These are phyloP conservation scores for Hestina assimilis DNA, from an alignment of 1,140 invertebrate species.

Conservation along the genomic window DNA sequence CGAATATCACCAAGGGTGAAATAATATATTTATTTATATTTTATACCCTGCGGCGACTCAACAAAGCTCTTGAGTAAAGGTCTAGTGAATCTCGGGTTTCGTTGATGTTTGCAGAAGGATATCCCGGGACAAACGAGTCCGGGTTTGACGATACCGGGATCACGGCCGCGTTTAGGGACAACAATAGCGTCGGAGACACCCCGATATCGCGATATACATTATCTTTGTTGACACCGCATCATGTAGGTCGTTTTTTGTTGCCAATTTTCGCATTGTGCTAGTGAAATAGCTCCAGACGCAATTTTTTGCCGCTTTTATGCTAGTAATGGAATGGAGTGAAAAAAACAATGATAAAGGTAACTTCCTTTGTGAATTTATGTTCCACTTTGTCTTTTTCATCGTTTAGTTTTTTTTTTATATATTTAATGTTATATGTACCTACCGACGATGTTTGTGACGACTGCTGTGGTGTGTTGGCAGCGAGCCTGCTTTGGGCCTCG, in stretches of 20 bases:
- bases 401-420: conserved; percentile 9
- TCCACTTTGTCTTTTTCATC: conserved; percentile 5
- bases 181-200: conserved; percentile 65
- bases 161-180: conserved; percentile 56
- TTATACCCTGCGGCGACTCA: conserved; percentile 48
- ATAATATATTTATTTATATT: conserved; percentile 64
- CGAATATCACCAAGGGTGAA: conserved; percentile 29
- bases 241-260: conserved; percentile 71
- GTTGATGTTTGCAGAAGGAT: conserved; percentile 71
- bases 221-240: conserved; percentile 72
- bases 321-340: conserved; percentile 28
- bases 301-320: conserved; percentile 47
- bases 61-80: conserved; percentile 67
- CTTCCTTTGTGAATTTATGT: conserved; percentile 14
- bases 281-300: conserved; percentile 56
- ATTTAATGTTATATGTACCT: neutral
- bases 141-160: conserved; percentile 60
- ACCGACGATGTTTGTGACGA: too few relatives aligned
- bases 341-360: conserved; percentile 32
- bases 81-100: conserved; percentile 71
- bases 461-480: too few relatives aligned
- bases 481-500: too few relatives aligned
- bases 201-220: conserved; percentile 71
- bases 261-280: conserved; percentile 66
- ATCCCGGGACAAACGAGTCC: conserved; percentile 69